Base-by-base conservation (phyloP, 2,888 invertebrate genomes). In the Liodrosophila aerea region DNA sequence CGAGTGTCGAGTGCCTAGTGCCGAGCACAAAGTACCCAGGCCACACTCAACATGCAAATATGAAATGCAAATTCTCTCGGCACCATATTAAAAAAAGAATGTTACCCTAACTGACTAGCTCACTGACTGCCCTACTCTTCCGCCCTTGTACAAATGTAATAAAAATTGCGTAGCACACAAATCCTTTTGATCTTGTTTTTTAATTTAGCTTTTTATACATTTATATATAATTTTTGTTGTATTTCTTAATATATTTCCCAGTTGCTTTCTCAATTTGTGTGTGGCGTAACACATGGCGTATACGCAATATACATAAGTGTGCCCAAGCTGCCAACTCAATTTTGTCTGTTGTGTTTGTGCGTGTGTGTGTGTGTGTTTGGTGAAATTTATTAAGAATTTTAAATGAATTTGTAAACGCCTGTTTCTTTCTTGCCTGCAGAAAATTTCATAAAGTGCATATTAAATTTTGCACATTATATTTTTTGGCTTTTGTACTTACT, bases 111-210 rank as follows among this genome's bases (percentile, higher is more conserved):
- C 34, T 36, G 33, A 18, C 44, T 9, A 29, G 15, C 31, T n/a
- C n/a, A n/a, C n/a, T n/a, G n/a, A n/a, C 47, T 34, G 37, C 36
- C 22, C 15, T n/a, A n/a, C n/a, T n/a, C n/a, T n/a, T 27, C 7
- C 22, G 18, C 8, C 1, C 1, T 12, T 59, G 45, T 47, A 41
- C 57, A 72, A 72, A 72, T 69, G 65, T 63, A 76, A 76, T 76
- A 66, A 69, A 63, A 62, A 64, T 53, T 60, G 47, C 57, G 68
- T 54, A 37, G 46, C 52, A 50, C 11, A 53, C 72, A 66, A 78
- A 75, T 78, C 78, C 85, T 78, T 80, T 81, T 81, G 80, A 81
- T 81, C 85, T 75, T 58, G 45, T 57, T 72, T 85, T 81, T 78
- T 82, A 78, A 77, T 82, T 78, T 69, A 18, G 31, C 58, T 73